Evolutionary conservation across 2,113 vertebrate genomes (phyloP).

Genomic region (Irena cyanogastra): DNA sequence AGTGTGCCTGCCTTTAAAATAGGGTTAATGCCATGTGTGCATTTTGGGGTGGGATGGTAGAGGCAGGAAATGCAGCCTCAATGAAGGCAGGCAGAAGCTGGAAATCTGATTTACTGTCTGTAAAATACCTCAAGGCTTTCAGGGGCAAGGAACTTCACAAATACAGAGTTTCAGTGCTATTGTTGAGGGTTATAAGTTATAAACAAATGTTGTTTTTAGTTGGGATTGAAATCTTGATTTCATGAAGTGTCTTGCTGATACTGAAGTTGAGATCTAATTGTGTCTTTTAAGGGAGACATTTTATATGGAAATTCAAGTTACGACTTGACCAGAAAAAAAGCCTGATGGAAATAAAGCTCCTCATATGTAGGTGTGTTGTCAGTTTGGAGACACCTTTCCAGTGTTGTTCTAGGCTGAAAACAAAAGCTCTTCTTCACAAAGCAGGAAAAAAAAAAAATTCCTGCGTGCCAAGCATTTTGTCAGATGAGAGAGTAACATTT

Average conservation of each 20-base stretch:
- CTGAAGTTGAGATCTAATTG: background rate
- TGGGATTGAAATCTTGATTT: background rate
- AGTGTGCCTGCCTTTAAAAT: background rate
- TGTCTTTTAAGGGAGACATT: background rate
- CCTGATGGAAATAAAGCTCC: background rate
- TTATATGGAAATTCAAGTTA: background rate
- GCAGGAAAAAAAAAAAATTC: background rate
- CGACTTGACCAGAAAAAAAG: background rate
- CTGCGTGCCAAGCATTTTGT: background rate
- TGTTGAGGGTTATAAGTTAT: background rate
- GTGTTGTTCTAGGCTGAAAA: background rate
- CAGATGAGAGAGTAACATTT: background rate
- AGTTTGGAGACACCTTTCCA: background rate
- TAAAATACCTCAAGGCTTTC: background rate
- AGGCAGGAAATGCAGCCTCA: background rate
- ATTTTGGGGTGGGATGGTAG: background rate
- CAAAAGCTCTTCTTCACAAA: background rate
- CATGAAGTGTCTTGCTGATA: background rate
- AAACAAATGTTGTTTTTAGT: background rate
- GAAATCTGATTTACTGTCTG: background rate
- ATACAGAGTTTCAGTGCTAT: background rate
- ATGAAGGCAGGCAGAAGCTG: background rate
- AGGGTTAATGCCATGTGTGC: background rate
- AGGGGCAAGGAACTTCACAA: background rate
- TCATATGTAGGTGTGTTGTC: background rate